A percentile compares a stretch with the other conserved stretches of the same genome.
phyloP scores from a whole-genome alignment of 2,888 invertebrate species.

The Dicycla oo region DNA sequence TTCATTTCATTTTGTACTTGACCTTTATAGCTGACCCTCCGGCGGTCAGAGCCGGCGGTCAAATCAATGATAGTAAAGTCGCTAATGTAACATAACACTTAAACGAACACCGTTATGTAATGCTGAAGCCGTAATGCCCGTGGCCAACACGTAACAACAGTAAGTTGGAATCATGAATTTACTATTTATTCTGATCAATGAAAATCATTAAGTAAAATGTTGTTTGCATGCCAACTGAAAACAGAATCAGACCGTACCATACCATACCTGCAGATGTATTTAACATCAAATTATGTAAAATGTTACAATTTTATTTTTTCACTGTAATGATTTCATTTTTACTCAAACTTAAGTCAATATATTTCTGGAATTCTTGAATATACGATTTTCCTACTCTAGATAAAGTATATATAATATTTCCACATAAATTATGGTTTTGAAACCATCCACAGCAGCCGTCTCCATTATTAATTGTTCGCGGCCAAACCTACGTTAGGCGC shows the following conservation, averaged over 20 bases:
- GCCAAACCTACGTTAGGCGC: not conserved
- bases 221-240: not conserved
- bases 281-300: too few relatives aligned
- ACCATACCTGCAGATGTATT: too few relatives aligned
- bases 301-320: too few relatives aligned
- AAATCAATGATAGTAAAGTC: constrained; percentile 60
- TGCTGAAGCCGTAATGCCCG: not conserved
- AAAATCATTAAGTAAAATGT: constrained; percentile 8
- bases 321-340: too few relatives aligned
- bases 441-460: not conserved
- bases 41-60: constrained; percentile 39
- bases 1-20: constrained; percentile 44
- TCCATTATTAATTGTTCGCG: not conserved
- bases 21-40: constrained; percentile 48
- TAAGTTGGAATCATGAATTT: constrained; percentile 24
- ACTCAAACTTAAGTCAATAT: too few relatives aligned
- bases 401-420: too few relatives aligned
- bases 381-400: too few relatives aligned
- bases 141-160: constrained; percentile 3
- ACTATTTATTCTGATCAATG: constrained; percentile 9
- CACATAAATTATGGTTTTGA: not conserved
- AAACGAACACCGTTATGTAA: constrained; percentile 44
- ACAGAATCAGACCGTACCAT: too few relatives aligned
- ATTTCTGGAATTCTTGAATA: too few relatives aligned
- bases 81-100: constrained; percentile 54